Base-by-base conservation (phyloP, 2,113 vertebrate genomes). In the Callithrix jacchus region DNA sequence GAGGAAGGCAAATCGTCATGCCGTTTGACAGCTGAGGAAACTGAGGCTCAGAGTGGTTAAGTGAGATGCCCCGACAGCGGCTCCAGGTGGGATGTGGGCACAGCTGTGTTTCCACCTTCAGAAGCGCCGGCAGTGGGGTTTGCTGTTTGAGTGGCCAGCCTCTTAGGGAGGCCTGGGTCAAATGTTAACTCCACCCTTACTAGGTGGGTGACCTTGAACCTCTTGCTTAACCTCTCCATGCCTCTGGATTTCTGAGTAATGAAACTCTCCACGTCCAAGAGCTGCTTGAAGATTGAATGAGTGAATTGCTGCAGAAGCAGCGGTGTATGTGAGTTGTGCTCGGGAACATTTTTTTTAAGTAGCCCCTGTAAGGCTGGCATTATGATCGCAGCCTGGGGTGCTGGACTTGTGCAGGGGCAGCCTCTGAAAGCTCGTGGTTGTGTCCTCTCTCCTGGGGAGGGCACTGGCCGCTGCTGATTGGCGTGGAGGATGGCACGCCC, bases 401-500 rank as follows among this genome's bases (percentile, higher is more conserved):
- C 5, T 42, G 47, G 61, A 21, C 40, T 68, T 54, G 68, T 20
- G 18, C 5, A n/a, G 64, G 76, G 61, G 42, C 3, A 10, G 49
- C 20, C 30, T 58, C 3, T 14, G 40, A 27, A 32, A 91, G n/a
- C 76, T 17, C 35, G 47, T 32, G 21, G 52, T 8, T 37, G 12
- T 20, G 42, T 40, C 64, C 8, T 35, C 27, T 37, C 12, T n/a
- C 81, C 27, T n/a, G 58, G 66, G 37, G 37, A 73, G 47, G 56
- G 73, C 11, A 13, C 2, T 14, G 87, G 27, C 42, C 0, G 32
- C 45, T 80, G 7, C 42, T 47, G 54, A 56, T 1, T 17, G 61
- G 52, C n/a, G 9, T 32, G 37, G 40, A 40, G 40, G 73, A 66
- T 0, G 0, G 47, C 23, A 23, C 8, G 20, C 18, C 64, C 73